phyloP scores from a whole-genome alignment of 2,888 invertebrate genomes.

The Drosophila imparisetae region DNA sequence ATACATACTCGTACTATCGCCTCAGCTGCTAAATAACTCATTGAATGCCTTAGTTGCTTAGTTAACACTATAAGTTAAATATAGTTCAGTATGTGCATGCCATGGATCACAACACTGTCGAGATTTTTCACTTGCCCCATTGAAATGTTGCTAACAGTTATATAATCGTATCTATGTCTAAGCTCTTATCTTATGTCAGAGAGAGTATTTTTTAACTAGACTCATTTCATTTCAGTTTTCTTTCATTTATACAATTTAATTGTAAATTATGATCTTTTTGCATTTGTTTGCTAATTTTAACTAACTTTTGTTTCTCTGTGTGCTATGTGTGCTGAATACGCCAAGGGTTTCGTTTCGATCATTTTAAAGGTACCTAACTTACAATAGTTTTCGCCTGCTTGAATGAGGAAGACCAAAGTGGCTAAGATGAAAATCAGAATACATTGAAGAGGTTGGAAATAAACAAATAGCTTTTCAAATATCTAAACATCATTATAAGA shows the following conservation, averaged over 20 bases:
- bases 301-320: slow-evolving; percentile 49
- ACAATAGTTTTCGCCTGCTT: slow-evolving; percentile 78
- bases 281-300: slow-evolving; percentile 55
- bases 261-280: slow-evolving; percentile 64
- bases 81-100: slow-evolving; percentile 73
- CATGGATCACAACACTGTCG: slow-evolving; percentile 84
- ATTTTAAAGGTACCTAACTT: slow-evolving; percentile 84
- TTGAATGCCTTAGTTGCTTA: slow-evolving; percentile 40
- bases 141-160: slow-evolving; percentile 62
- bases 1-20: slow-evolving; percentile 35
- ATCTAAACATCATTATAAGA: not conserved
- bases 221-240: slow-evolving; percentile 25
- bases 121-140: slow-evolving; percentile 70
- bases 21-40: slow-evolving; percentile 32
- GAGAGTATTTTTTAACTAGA: slow-evolving; percentile 16
- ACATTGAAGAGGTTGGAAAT: slow-evolving; percentile 2
- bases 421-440: not conserved
- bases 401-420: slow-evolving; percentile 2
- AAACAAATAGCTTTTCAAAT: not conserved
- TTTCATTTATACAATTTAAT: slow-evolving; percentile 72
- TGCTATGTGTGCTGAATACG: slow-evolving; percentile 47
- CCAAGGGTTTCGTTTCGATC: slow-evolving; percentile 37
- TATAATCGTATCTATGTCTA: slow-evolving; percentile 45
- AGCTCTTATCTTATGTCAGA: slow-evolving; percentile 46
- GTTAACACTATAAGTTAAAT: slow-evolving; percentile 46